Percentiles rank a stretch among this genome's conserved stretches.
Conservation (phyloP, 1,140 invertebrate species). For the Zaprionus taronus region DNA sequence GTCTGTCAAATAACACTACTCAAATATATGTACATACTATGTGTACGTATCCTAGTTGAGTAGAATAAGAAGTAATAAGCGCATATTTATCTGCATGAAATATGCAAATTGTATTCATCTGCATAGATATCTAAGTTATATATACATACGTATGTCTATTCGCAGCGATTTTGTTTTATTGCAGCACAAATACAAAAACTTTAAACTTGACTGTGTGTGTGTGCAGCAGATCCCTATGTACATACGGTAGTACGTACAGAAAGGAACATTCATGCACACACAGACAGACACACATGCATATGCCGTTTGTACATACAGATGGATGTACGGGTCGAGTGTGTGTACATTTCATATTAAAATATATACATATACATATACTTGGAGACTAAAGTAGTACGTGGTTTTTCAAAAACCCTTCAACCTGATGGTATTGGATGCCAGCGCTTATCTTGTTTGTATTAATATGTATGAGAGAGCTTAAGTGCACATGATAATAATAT, state of each 20-base stretch:
- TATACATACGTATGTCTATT: not conserved
- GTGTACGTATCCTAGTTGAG: not conserved
- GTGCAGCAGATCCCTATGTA: slow-evolving; percentile 9
- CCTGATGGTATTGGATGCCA: not conserved
- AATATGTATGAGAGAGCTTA: not conserved
- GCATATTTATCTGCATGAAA: slow-evolving; percentile 2
- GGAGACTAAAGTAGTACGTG: slow-evolving; percentile 18
- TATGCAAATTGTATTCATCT: not conserved
- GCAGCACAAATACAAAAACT: slow-evolving; percentile 7
- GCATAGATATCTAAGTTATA: not conserved
- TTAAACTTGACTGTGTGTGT: not conserved
- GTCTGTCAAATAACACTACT: too few relatives aligned
- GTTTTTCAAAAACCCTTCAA: slow-evolving; percentile 23
- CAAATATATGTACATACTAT: not conserved
- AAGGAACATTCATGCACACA: slow-evolving; percentile 1
- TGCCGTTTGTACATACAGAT: not conserved
- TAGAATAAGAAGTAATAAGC: not conserved
- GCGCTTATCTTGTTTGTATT: slow-evolving; percentile 3
- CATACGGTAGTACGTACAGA: slow-evolving; percentile 1
- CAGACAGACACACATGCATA: not conserved
- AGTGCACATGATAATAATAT: not conserved
- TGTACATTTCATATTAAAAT: slow-evolving; percentile 12
- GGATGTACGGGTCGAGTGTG: not conserved
- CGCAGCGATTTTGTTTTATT: slow-evolving; percentile 7
- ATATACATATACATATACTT: slow-evolving; percentile 4